Conservation (phyloP, 2,797 vertebrate species). For the Monodelphis domestica region DNA sequence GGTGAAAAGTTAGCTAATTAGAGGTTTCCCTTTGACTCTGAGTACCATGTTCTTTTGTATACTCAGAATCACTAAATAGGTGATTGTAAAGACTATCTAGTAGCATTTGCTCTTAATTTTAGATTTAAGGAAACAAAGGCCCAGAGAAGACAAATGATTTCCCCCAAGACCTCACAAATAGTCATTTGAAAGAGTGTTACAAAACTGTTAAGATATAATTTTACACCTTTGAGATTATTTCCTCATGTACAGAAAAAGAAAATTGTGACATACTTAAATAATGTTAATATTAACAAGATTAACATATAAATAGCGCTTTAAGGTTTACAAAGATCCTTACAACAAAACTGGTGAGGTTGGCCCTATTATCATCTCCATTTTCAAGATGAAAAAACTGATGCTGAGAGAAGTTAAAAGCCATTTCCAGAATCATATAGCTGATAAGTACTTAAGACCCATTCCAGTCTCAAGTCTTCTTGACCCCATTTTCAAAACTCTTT, state of each 20-base stretch:
- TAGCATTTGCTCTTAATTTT: not conserved
- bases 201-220: not conserved
- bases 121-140: not conserved
- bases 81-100: not conserved
- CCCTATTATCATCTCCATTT: not conserved
- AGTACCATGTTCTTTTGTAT: not conserved
- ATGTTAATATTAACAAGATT: not conserved
- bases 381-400: not conserved
- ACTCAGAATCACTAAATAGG: not conserved
- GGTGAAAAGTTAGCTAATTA: not conserved
- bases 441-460: not conserved
- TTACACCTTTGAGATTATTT: not conserved
- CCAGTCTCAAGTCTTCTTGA: not conserved
- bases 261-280: not conserved
- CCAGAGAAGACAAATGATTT: not conserved
- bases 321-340: not conserved
- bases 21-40: not conserved
- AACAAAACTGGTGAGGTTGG: not conserved
- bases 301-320: not conserved
- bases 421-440: not conserved
- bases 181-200: not conserved
- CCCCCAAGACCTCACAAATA: rapidly evolving
- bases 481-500: not conserved
- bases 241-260: not conserved
- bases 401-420: not conserved